Evolutionary conservation across 2,113 vertebrate genomes (phyloP), one percentile per base, ranked within the genome.

Genomic region (Chionis minor): DNA sequence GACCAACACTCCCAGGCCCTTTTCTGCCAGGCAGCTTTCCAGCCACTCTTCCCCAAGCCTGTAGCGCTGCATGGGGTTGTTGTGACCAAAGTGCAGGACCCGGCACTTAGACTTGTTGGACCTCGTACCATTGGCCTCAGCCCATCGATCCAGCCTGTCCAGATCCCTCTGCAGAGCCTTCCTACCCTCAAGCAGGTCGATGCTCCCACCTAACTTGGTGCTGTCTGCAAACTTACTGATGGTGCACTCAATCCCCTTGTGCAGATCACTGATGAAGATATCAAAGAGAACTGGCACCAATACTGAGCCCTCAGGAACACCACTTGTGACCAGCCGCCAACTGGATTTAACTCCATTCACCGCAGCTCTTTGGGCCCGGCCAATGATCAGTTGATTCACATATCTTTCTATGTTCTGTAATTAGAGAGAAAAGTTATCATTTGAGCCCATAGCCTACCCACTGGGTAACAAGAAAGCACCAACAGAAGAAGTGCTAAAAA

Each of bases 311-410:
- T 70, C 33, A 13, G 14, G 14, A 61, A n/a, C 2, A 20, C 2
- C 19, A 14, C 44, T 33, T 18, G 30, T 58, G 33, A 58, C 21
- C 0, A 0, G 26, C 9, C 0, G 0, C 32, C 28, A 58, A 15
- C 27, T 14, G 13, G 21, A 47, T 51, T 23, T 22, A 56, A 73
- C 30, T 51, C n/a, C 17, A 56, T 40, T 61, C n/a, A 77, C 10
- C 23, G 49, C 8, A 24, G 55, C 23, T 40, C 44, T 58, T 69
- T 42, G 59, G 33, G 35, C 30, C 35, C 3, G 2, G 12, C 7
- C 59, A 88, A 7, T 24, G 23, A 51, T 24, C 23, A 51, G 24
- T 30, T 75, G 58, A 55, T 14, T 75, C 32, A 80, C 38, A 42
- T 6, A 72, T 45, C 45, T 66, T 38, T 61, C 55, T 42, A 4